Percentiles rank a stretch among this genome's conserved stretches.
Evolutionary conservation across 2,888 invertebrate species (phyloP).

Genomic region (Lottia gigantea): DNA sequence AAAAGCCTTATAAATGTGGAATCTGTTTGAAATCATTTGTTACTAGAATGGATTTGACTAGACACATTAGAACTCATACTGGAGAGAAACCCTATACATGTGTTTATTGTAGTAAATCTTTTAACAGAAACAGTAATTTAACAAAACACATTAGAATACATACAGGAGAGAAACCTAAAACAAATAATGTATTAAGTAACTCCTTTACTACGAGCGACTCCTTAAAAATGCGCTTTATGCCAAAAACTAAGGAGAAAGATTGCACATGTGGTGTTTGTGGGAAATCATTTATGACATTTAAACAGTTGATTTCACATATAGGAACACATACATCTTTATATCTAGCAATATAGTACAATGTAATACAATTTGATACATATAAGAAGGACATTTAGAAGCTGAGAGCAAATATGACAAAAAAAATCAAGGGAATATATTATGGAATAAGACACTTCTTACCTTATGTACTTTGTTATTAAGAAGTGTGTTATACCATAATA

Average conservation of each 20-base stretch:
- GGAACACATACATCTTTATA: no score
- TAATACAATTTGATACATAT: no score
- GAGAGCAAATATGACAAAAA: no score
- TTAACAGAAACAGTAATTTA: background rate
- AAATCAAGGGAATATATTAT: no score
- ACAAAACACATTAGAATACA: slow-evolving; percentile 14
- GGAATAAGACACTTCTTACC: no score
- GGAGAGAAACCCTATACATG: slow-evolving; percentile 20
- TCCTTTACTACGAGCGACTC: background rate
- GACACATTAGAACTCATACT: slow-evolving; percentile 10
- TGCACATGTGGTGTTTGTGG: slow-evolving; percentile 16
- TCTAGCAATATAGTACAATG: no score
- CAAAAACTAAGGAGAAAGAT: slow-evolving; percentile 13
- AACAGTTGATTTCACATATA: no score
- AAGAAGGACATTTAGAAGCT: no score
- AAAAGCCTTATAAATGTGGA: slow-evolving; percentile 17
- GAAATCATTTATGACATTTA: background rate
- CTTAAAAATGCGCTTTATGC: slow-evolving; percentile 3
- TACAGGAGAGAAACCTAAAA: slow-evolving; percentile 15
- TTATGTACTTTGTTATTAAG: no score
- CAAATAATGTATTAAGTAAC: background rate
- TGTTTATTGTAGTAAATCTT: slow-evolving; percentile 14
- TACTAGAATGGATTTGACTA: background rate
- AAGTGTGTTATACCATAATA: no score
- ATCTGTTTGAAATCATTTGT: slow-evolving; percentile 13